Conservation (phyloP, 2,797 vertebrate genomes). For the Ispidina lecontei region DNA sequence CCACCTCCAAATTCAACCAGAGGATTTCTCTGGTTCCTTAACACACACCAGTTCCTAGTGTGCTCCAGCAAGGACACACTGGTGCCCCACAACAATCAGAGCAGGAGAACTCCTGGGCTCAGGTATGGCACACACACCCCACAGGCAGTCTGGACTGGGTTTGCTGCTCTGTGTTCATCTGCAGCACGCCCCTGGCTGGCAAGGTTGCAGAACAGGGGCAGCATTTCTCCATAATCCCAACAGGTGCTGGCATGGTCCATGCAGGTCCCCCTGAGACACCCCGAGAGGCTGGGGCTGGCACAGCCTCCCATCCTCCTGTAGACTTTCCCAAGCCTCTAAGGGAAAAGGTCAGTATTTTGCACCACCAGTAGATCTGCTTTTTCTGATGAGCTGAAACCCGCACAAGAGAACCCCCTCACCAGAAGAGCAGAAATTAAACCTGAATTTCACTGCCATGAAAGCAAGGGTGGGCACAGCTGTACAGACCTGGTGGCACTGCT, state of each 20-base stretch:
- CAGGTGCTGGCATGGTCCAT: rapidly evolving
- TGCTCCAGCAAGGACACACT: not conserved
- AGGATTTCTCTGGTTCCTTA: not conserved
- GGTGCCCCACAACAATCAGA: not conserved
- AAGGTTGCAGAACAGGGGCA: not conserved
- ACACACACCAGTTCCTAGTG: not conserved
- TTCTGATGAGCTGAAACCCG: not conserved
- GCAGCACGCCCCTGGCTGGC: not conserved
- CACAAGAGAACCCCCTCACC: not conserved
- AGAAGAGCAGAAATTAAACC: not conserved
- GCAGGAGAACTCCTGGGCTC: not conserved
- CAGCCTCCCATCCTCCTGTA: not conserved
- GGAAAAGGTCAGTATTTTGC: not conserved
- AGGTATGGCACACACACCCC: rapidly evolving
- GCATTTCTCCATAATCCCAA: not conserved
- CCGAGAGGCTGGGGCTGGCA: not conserved
- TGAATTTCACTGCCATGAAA: no score
- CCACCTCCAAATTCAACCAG: not conserved
- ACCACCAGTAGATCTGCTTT: not conserved
- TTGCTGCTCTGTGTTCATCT: not conserved
- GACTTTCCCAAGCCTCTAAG: not conserved
- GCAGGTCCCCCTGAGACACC: rapidly evolving
- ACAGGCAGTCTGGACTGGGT: not conserved
- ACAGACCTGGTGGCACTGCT: not conserved
- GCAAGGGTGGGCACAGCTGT: no score